Evolutionary conservation across 2,113 vertebrate genomes (phyloP), one percentile per base, ranked within the genome.

Genomic region (Halcyon senegalensis): DNA sequence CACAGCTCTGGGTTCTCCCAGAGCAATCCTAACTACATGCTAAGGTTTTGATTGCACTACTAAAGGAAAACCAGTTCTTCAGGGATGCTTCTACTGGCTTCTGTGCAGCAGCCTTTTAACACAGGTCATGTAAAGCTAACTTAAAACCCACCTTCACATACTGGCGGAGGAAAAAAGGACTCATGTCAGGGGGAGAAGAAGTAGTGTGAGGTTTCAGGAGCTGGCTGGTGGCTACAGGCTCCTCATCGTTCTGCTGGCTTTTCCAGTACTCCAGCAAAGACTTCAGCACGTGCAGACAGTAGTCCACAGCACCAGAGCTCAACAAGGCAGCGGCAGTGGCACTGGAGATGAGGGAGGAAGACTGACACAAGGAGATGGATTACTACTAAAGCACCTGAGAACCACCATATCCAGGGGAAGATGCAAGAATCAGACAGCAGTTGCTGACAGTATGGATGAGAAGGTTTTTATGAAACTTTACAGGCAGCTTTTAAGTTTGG

Each of bases 181-280:
- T 99, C 99, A 99, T 99, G 97, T 99, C 99, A 0, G 99, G 99
- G 3, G 99, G 99, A 62, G 99, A 99, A 27, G 99, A 98, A 3
- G 99, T 98, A 4, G 99, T 99, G 96, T 99, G 99, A 43, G 99
- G 99, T 67, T 99, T 99, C 84, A 99, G 98, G 74, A 99, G 98
- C 96, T 99, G 99, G 97, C 99, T 99, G 91, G 98, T 91, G 58
- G 99, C 98, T 53, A 98, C 98, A 0, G 99, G 99, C 92, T 99
- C 99, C 94, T 99, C 99, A 1, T 99, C 99, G 0, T 98, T 99
- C 98, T 99, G 99, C 58, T 99, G 99, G 91, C 98, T 98, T 97
- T 99, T 99, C 99, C 99, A 99, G 89, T 99, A 99, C 78, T 99
- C 99, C 95, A 99, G 97, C 89, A 99, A 98, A 4, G 99, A 99